Evolutionary conservation across 2,113 vertebrate genomes (phyloP).

Genomic region (Pelmatolapia mariae): DNA sequence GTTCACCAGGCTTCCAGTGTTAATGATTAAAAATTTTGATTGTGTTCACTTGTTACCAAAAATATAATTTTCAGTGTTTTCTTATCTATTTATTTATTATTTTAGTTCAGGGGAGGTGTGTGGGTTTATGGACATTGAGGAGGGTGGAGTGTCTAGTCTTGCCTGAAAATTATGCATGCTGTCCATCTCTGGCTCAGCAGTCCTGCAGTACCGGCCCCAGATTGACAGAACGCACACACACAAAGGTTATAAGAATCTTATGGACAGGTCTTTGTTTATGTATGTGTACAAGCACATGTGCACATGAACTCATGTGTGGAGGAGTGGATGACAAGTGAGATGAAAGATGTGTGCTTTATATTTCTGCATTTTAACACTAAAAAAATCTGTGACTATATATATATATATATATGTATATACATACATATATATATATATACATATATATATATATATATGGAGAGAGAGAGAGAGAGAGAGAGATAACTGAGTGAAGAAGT

Average conservation of each 20-base stretch:
- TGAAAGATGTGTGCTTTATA: neutral
- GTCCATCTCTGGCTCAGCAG: neutral
- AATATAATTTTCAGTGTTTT: neutral
- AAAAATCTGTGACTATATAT: neutral
- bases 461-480: neutral
- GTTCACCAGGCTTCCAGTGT: neutral
- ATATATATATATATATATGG: too few species aligned
- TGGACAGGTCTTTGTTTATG: constrained; percentile 44
- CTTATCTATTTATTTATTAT: neutral
- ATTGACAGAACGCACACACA: neutral
- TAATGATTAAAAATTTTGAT: neutral
- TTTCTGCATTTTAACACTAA: neutral
- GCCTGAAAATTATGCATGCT: constrained; percentile 24
- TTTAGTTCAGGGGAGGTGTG: constrained; percentile 9
- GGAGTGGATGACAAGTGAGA: neutral
- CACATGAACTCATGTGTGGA: neutral
- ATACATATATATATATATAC: too few species aligned
- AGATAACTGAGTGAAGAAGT: neutral
- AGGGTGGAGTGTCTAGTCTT: neutral
- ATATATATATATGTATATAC: too few species aligned
- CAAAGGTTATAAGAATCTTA: constrained; percentile 57
- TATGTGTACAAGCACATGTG: constrained; percentile 26
- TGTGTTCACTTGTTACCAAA: neutral
- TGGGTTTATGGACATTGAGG: neutral
- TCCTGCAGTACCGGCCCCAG: neutral